Conservation (phyloP, 2,797 vertebrate species). For the Sebastolobus alascanus region DNA sequence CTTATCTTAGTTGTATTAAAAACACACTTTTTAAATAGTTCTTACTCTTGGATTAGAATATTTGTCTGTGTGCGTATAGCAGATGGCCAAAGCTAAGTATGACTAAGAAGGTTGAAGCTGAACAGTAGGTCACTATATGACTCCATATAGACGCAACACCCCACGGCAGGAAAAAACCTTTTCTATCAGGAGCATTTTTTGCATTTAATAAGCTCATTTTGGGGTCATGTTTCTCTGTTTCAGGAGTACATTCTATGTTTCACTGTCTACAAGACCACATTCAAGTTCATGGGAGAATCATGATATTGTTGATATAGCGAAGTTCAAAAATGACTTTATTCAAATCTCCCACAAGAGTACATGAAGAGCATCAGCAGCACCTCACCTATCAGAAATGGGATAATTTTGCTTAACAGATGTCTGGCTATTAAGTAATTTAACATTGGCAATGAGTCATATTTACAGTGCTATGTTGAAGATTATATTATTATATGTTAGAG, state of each 20-base stretch:
- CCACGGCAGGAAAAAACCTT: constrained; percentile 36
- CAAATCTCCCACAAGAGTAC: neutral
- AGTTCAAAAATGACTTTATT: constrained; percentile 4
- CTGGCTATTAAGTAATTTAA: neutral
- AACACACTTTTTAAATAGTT: neutral
- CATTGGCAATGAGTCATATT: neutral
- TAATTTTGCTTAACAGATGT: neutral
- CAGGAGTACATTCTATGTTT: neutral
- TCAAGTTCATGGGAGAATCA: constrained; percentile 2
- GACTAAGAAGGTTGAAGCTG: constrained; percentile 26
- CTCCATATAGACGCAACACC: constrained; percentile 22
- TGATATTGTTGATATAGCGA: neutral
- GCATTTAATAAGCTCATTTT: constrained; percentile 35
- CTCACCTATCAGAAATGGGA: neutral
- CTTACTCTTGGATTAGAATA: neutral
- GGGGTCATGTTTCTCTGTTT: constrained; percentile 8
- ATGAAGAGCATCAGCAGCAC: neutral
- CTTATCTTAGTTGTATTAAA: constrained; percentile 23
- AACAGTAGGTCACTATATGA: constrained; percentile 35
- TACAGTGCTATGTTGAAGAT: neutral
- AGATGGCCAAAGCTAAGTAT: neutral
- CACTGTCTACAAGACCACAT: neutral
- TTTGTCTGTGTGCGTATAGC: neutral
- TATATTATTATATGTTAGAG: neutral
- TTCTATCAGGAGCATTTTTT: constrained; percentile 22